Percentiles rank a stretch among this genome's conserved stretches.
phyloP scores from a whole-genome alignment of 2,888 invertebrate species.

The Lomographa bimaculata region DNA sequence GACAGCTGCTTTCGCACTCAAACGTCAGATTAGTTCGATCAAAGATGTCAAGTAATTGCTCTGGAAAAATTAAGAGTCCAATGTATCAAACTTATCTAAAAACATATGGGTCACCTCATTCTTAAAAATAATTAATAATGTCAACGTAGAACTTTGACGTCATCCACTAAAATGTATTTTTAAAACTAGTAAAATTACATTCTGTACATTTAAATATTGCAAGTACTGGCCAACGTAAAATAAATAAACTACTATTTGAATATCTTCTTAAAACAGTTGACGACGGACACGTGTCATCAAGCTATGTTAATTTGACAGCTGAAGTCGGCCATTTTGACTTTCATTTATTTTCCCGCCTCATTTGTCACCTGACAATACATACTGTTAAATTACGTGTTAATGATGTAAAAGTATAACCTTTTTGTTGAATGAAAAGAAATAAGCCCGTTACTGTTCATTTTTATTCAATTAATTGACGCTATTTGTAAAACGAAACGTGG shows the following conservation, averaged over 20 bases:
- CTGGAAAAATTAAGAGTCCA: not conserved
- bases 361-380: slow-evolving; percentile 33
- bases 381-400: slow-evolving; percentile 30
- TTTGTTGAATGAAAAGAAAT: slow-evolving; percentile 3
- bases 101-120: slow-evolving; percentile 14
- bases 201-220: not conserved
- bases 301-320: slow-evolving; percentile 51
- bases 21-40: slow-evolving; percentile 9
- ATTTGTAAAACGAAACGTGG: slow-evolving; percentile 1
- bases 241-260: slow-evolving; percentile 22
- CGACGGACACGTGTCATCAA: slow-evolving; percentile 35
- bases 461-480: not conserved
- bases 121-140: slow-evolving; percentile 18
- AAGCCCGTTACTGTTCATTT: slow-evolving; percentile 5
- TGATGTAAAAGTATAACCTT: slow-evolving; percentile 14
- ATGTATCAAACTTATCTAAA: slow-evolving; percentile 13
- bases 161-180: slow-evolving; percentile 1
- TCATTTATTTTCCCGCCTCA: slow-evolving; percentile 38
- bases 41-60: slow-evolving; percentile 10
- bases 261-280: slow-evolving; percentile 18
- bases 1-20: too few relatives aligned
- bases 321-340: slow-evolving; percentile 47
- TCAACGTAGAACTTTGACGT: slow-evolving; percentile 9
- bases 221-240: slow-evolving; percentile 11
- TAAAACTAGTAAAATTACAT: too few relatives aligned